Evolutionary conservation across 2,888 invertebrate genomes (phyloP).

Genomic region (Melieria crassipennis): DNA sequence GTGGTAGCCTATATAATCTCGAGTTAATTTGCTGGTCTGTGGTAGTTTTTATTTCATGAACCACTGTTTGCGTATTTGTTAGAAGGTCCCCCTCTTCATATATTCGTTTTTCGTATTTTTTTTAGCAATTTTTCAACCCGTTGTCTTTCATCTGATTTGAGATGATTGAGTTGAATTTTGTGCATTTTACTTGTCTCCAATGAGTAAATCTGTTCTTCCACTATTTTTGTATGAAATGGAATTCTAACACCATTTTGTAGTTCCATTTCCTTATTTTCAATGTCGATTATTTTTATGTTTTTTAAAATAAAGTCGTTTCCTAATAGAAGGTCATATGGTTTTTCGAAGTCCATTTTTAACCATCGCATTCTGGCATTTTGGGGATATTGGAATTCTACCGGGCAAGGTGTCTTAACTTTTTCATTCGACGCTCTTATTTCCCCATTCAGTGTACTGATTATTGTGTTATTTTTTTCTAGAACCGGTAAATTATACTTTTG

Average conservation of each 20-base stretch:
- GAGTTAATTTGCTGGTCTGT: too few species aligned
- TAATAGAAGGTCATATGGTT: conserved; percentile 2
- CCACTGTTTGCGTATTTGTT: too few species aligned
- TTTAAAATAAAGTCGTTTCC: not conserved
- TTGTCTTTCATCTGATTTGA: too few species aligned
- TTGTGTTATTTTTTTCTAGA: not conserved
- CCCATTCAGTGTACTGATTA: not conserved
- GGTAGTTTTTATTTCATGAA: too few species aligned
- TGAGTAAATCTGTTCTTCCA: too few species aligned
- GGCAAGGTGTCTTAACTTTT: not conserved
- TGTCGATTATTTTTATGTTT: not conserved
- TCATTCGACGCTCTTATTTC: not conserved
- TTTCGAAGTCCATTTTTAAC: not conserved
- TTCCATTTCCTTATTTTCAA: conserved; percentile 1
- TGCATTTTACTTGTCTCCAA: too few species aligned
- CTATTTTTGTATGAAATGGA: not conserved
- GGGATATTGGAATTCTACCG: not conserved
- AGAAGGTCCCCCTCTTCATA: too few species aligned
- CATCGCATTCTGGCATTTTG: too few species aligned
- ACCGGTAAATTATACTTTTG: conserved; percentile 3
- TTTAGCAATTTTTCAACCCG: too few species aligned
- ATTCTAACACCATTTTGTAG: not conserved
- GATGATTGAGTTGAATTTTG: too few species aligned
- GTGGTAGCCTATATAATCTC: too few species aligned
- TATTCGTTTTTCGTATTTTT: too few species aligned